A percentile compares a stretch with the other conserved stretches of the same genome.
Evolutionary conservation across 92 coral and sea anemone species (phyloP).

Genomic region (Epizoanthus stellaris): DNA sequence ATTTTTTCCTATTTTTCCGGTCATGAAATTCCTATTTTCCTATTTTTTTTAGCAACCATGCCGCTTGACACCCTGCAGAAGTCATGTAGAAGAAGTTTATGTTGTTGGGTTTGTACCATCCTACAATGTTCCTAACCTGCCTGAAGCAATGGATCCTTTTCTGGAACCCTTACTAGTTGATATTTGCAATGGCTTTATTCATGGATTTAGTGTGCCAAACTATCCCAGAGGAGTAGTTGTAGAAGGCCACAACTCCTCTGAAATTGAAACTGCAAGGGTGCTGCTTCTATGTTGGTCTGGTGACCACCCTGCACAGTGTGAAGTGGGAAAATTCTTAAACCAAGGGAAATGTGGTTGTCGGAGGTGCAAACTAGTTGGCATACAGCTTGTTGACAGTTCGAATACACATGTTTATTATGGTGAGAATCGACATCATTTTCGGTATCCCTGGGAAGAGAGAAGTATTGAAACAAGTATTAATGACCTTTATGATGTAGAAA

Average conservation of each 20-base stretch:
- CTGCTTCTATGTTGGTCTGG: constrained; percentile 69
- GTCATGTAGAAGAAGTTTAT: constrained; percentile 65
- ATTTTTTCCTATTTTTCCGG: too few species aligned
- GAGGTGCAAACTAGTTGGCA: constrained; percentile 64
- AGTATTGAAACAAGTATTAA: too few species aligned
- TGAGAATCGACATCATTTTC: constrained; percentile 61
- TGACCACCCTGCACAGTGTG: constrained; percentile 77
- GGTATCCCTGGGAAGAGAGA: constrained; percentile 68
- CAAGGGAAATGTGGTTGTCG: constrained; percentile 77
- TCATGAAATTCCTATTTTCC: too few species aligned
- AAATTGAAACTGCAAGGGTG: constrained; percentile 49
- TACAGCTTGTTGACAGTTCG: too few species aligned
- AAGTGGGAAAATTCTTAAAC: constrained; percentile 68
- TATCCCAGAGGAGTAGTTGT: too few species aligned
- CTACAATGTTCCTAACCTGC: constrained; percentile 50
- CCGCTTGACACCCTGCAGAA: too few species aligned
- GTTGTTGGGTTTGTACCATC: constrained; percentile 66
- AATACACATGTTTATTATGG: too few species aligned
- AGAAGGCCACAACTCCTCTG: constrained; percentile 25
- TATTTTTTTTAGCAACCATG: too few species aligned
- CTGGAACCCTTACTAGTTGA: constrained; percentile 66
- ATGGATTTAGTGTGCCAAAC: constrained; percentile 61
- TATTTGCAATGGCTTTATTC: constrained; percentile 54
- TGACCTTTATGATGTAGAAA: constrained; percentile 62
- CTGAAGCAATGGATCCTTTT: constrained; percentile 64